A percentile compares a stretch with the other conserved stretches of the same genome.
Conservation (phyloP, 2,113 vertebrate genomes). For the Connochaetes taurinus region DNA sequence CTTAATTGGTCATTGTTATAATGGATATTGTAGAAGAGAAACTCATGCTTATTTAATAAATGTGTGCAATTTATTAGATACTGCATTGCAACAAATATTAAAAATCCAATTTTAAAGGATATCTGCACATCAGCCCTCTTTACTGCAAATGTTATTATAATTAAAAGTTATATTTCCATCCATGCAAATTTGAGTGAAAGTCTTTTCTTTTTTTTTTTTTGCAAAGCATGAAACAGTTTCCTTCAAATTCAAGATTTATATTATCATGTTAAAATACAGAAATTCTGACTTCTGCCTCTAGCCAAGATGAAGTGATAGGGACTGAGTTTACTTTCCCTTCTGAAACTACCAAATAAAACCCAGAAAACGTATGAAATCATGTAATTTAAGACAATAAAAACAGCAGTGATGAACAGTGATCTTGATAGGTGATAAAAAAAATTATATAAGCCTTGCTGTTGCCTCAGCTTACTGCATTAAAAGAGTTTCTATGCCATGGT, state of each 20-base stretch:
- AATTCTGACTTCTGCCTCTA: background rate
- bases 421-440: background rate
- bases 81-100: slow-evolving; percentile 13
- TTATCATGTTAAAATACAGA: background rate
- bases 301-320: background rate
- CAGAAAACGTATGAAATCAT: background rate
- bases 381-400: background rate
- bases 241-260: background rate
- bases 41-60: background rate
- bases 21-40: background rate
- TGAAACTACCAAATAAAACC: background rate
- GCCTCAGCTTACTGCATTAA: background rate
- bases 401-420: background rate
- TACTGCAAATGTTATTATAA: background rate
- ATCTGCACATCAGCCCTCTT: background rate
- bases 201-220: background rate
- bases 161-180: background rate
- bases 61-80: background rate
- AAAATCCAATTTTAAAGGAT: slow-evolving; percentile 3
- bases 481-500: background rate
- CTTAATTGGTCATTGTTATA: slow-evolving; percentile 6
- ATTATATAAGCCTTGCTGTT: background rate
- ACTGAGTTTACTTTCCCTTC: background rate
- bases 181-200: background rate
- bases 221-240: slow-evolving; percentile 38